Evolutionary conservation across 2,888 invertebrate genomes (phyloP).

Genomic region (Linyphia triangularis): DNA sequence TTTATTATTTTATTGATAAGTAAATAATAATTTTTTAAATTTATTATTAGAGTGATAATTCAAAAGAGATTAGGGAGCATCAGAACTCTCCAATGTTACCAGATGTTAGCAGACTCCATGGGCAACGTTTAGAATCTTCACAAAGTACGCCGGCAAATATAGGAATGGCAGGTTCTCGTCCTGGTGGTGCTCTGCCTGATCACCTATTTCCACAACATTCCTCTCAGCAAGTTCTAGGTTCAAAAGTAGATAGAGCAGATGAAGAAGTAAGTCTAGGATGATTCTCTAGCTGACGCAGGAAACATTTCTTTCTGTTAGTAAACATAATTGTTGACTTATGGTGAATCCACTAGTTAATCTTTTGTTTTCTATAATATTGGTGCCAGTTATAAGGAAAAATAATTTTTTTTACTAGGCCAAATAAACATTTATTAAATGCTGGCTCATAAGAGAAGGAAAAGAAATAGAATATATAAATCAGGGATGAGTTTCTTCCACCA

Average conservation of each 20-base stretch:
- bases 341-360: neutral
- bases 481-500: too few relatives aligned
- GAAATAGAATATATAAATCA: too few relatives aligned
- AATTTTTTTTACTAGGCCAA: too few relatives aligned
- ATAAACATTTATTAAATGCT: too few relatives aligned
- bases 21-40: neutral
- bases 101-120: conserved; percentile 59
- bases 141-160: conserved; percentile 79
- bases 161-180: conserved; percentile 82
- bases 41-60: conserved; percentile 37
- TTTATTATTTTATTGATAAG: neutral
- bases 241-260: conserved; percentile 87
- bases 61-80: conserved; percentile 57
- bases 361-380: too few relatives aligned
- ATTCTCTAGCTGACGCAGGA: neutral
- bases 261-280: conserved; percentile 88
- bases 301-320: neutral
- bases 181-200: conserved; percentile 96
- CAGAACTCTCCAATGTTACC: conserved; percentile 48
- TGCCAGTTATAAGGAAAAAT: too few relatives aligned
- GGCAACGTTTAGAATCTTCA: conserved; percentile 82
- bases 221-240: conserved; percentile 80
- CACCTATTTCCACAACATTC: conserved; percentile 85
- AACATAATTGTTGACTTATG: neutral
- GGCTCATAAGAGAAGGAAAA: too few relatives aligned